Evolutionary conservation across 2,888 invertebrate genomes (phyloP).

Genomic region (Empis stercorea): DNA sequence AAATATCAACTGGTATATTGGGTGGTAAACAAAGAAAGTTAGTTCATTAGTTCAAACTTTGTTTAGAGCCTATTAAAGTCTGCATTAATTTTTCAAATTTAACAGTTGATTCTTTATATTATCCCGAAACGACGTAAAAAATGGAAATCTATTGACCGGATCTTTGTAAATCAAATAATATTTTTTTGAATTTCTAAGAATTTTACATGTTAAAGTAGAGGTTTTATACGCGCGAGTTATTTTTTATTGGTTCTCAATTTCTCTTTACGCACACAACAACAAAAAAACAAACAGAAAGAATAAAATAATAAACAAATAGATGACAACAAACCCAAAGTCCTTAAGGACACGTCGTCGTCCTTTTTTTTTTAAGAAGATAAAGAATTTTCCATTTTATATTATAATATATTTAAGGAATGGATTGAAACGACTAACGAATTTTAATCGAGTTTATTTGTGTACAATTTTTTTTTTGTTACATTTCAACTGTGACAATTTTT

Average conservation of each 20-base stretch:
- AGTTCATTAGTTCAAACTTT: no score
- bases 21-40: no score
- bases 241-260: slow-evolving; percentile 6
- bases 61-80: no score
- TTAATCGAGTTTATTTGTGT: neutral
- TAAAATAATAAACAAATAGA: neutral
- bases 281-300: neutral
- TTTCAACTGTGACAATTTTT: neutral
- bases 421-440: neutral
- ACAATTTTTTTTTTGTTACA: neutral
- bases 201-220: neutral
- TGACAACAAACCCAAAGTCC: neutral
- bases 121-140: no score
- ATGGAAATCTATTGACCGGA: no score
- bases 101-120: no score
- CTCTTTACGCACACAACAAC: no score
- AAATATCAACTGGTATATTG: no score
- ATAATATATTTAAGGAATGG: no score
- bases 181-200: no score
- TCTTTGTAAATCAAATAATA: no score
- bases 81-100: no score
- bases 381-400: neutral
- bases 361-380: neutral
- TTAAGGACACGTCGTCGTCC: neutral
- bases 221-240: slow-evolving; percentile 7